A percentile compares a stretch with the other conserved stretches of the same genome.
Evolutionary conservation across 2,113 vertebrate genomes (phyloP).

Genomic region (Chlamydotis undulata): DNA sequence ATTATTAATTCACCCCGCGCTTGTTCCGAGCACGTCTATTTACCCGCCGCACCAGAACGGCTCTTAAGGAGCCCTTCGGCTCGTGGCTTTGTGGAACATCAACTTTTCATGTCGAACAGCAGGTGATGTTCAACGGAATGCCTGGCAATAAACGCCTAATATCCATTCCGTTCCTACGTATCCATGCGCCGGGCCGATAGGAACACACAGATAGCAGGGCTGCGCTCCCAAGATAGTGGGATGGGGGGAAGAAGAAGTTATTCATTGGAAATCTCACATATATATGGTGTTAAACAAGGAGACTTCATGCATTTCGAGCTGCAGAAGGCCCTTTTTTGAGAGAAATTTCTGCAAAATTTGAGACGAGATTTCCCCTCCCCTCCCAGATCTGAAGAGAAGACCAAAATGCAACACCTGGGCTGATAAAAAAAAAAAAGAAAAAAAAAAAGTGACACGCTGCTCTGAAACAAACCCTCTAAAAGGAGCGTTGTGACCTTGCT

Average conservation of each 20-base stretch:
- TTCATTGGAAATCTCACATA: conserved; percentile 2
- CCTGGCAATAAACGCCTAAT: conserved; percentile 40
- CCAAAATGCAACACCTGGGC: background rate
- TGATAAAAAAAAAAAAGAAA: background rate
- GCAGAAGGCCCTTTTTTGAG: background rate
- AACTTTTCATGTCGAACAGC: conserved; percentile 56
- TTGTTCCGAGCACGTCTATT: conserved; percentile 28
- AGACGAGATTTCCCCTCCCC: fast-evolving
- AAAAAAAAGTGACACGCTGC: background rate
- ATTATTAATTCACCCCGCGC: conserved; percentile 38
- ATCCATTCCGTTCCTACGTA: background rate
- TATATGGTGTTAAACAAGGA: background rate
- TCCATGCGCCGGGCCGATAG: background rate
- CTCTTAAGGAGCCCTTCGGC: conserved; percentile 32
- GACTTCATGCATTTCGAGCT: fast-evolving
- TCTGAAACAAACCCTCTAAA: conserved; percentile 26
- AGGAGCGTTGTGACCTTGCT: conserved; percentile 45
- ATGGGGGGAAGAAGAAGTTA: background rate
- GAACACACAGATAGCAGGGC: conserved; percentile 20
- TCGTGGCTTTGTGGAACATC: conserved; percentile 61
- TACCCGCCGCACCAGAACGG: conserved; percentile 19
- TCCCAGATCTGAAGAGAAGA: background rate
- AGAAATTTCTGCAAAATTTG: background rate
- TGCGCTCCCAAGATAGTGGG: conserved; percentile 37
- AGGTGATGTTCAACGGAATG: conserved; percentile 61